A percentile compares a stretch with the other conserved stretches of the same genome.
Evolutionary conservation across 1,140 invertebrate genomes (phyloP).

Genomic region (Heliconius eleuchia): DNA sequence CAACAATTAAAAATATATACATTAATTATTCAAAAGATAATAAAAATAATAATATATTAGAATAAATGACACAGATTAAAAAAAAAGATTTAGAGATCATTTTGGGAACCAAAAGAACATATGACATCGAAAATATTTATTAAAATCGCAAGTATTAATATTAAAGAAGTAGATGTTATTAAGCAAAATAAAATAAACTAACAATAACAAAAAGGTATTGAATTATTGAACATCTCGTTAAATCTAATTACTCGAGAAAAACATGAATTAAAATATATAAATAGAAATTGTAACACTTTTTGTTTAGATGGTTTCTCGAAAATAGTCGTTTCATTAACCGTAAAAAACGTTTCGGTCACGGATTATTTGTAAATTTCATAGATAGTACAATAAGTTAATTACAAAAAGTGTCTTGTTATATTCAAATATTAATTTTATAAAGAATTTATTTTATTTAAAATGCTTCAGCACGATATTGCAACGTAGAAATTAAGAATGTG

Average conservation of each 20-base stretch:
- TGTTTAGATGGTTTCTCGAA: conserved; percentile 28
- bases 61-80: no score
- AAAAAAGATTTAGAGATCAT: no score
- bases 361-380: conserved; percentile 28
- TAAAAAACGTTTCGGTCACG: conserved; percentile 30
- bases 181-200: neutral
- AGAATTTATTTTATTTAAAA: neutral
- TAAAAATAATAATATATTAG: no score
- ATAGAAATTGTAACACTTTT: conserved; percentile 11
- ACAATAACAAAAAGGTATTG: neutral
- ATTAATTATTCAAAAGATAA: no score
- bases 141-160: neutral
- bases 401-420: conserved; percentile 7
- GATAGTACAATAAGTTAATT: conserved; percentile 25
- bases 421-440: neutral
- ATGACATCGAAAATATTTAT: neutral
- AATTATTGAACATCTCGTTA: neutral
- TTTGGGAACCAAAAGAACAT: neutral
- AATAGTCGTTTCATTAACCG: conserved; percentile 29
- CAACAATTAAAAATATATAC: no score
- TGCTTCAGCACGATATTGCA: neutral
- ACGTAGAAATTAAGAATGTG: neutral
- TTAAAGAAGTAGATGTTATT: neutral
- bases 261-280: conserved; percentile 13
- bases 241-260: conserved; percentile 21